Conservation (phyloP, 2,888 invertebrate genomes). For the Calliscelio sp. region DNA sequence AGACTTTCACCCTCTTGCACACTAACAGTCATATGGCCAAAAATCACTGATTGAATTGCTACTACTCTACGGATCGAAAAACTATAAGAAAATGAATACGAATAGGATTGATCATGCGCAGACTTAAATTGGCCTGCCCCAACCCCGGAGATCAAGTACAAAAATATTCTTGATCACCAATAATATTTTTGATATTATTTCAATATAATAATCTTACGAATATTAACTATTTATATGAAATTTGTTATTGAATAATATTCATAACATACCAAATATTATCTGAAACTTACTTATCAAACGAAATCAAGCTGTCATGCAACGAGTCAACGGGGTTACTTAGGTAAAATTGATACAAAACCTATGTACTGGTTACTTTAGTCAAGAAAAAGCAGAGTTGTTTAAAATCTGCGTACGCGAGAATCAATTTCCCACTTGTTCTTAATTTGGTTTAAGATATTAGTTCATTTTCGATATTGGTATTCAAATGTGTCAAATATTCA, state of each 20-base stretch:
- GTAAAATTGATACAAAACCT: slow-evolving; percentile 56
- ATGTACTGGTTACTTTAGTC: slow-evolving; percentile 46
- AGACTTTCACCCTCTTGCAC: slow-evolving; percentile 61
- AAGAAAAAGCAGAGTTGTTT: slow-evolving; percentile 51
- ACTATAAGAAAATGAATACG: slow-evolving; percentile 46
- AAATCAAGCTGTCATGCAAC: slow-evolving; percentile 78
- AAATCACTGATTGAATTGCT: slow-evolving; percentile 30
- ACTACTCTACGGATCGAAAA: slow-evolving; percentile 56
- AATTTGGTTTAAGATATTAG: too few species aligned
- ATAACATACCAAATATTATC: too few species aligned
- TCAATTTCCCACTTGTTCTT: slow-evolving; percentile 50
- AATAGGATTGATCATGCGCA: slow-evolving; percentile 51
- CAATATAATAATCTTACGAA: too few species aligned
- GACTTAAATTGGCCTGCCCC: slow-evolving; percentile 4
- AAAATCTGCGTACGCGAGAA: slow-evolving; percentile 57
- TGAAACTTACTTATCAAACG: slow-evolving; percentile 75
- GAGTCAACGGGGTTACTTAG: slow-evolving; percentile 71
- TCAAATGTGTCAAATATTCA: slow-evolving; percentile 84
- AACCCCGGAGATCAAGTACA: too few species aligned
- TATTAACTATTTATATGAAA: too few species aligned
- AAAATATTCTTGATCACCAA: too few species aligned
- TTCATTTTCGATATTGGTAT: slow-evolving; percentile 84
- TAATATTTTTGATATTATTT: too few species aligned
- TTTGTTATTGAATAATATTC: too few species aligned
- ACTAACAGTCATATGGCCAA: slow-evolving; percentile 41